These are phyloP conservation scores for Micropoecilia bifurca DNA, from an alignment of 2,797 vertebrate species.

Conservation along the genomic window DNA sequence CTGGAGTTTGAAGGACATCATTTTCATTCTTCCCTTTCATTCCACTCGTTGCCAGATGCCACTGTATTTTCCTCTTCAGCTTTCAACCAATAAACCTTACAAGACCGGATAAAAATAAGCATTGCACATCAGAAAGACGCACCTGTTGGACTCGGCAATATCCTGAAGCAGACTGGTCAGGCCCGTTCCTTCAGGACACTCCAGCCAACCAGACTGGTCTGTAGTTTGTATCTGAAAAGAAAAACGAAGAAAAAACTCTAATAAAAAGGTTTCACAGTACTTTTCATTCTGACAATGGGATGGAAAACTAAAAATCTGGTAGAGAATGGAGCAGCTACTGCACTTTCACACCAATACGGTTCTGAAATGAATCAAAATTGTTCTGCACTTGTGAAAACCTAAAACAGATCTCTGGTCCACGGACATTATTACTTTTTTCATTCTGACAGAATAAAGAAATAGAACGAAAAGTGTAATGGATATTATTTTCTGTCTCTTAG, in stretches of 20 bases:
- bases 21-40: background rate
- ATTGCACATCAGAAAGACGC: conserved; percentile 1
- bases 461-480: background rate
- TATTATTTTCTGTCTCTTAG: background rate
- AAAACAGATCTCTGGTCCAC: background rate
- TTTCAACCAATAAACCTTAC: background rate
- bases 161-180: conserved; percentile 49
- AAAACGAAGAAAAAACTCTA: background rate
- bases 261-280: background rate
- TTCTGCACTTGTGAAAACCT: background rate
- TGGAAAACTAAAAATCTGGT: background rate
- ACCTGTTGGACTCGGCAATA: conserved; percentile 61
- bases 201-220: conserved; percentile 52
- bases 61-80: background rate
- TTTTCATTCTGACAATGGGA: background rate
- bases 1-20: background rate
- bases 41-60: background rate
- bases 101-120: conserved; percentile 3
- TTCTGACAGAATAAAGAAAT: background rate
- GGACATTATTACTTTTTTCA: background rate
- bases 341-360: too few relatives aligned
- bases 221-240: conserved; percentile 57
- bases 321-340: background rate
- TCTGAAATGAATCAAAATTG: background rate
- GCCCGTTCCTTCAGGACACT: conserved; percentile 58